Evolutionary conservation across 2,113 vertebrate genomes (phyloP), one percentile per base, ranked within the genome.

Genomic region (Odontesthes bonariensis): DNA sequence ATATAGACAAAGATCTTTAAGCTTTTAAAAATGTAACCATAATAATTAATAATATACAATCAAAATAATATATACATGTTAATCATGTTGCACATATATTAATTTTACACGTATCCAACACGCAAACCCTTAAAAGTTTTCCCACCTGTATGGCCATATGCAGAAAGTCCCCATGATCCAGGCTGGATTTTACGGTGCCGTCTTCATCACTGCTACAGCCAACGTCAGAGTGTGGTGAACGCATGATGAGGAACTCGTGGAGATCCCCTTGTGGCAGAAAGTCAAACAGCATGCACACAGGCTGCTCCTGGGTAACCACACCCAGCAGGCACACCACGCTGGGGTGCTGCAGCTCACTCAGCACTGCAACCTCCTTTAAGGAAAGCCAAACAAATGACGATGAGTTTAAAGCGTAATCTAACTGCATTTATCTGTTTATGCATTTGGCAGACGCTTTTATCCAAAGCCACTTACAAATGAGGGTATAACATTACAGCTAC

Each of bases 131-230:
- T 4, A 17, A 19, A 47, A 19, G 46, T 19, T 17, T 47, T 72
- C 63, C 13, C 59, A 91, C 92, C 90, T 99, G 98, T 57, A 96
- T 94, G 0, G 97, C 93, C 56, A 99, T 95, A 44, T 99, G 97
- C 44, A 99, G 94, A 90, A 99, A 99, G 87, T 99, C 98, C 0
- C 95, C 96, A 0, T 98, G 98, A 78, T 99, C 98, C 77, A 99
- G 92, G 88, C 96, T 98, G 89, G 98, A 99, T 33, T 97, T 98
- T 1, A 98, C 97, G 0, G 97, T 99, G 14, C 98, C 97, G 0
- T 99, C 98, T 88, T 99, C 97, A 1, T 99, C 98, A 0, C 97
- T 99, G 93, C 97, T 98, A 88, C 98, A 99, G 42, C 98, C 98
- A 0, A 99, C 97, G 0, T 99, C 98, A 0, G 98, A 99, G 85